Evolutionary conservation across 1,140 invertebrate genomes (phyloP), one percentile per base, ranked within the genome.

Genomic region (Mactra quadrangularis): DNA sequence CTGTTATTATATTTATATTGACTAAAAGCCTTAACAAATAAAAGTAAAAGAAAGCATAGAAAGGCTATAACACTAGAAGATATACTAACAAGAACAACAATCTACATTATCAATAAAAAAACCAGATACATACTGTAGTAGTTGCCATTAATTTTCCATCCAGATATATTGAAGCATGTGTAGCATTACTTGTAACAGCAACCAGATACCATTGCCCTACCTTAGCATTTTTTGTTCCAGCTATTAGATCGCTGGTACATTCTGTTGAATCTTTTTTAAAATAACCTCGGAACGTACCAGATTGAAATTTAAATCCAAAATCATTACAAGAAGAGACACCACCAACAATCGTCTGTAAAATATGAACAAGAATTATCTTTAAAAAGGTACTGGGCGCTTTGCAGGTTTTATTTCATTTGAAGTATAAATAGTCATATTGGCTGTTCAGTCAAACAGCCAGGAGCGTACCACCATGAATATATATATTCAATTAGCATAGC

Each of bases 181-280:
- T 87, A 11, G 82, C 87, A 68, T 89, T 89, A 52, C 83, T 86
- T 1, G 77, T 85, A 3, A 87, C 75, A 11, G 88, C 86, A 1
- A 89, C 83, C 57, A 89, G 77, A 71, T 90, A 87, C 89, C 89
- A 90, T 52, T 86, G 50, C 19, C 82, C 84, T 0, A 38, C 29
- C 15, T 15, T 66, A 17, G 55, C 68, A 11, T 55, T 38, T 50
- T 66, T 27, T 29, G 27, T 59, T n/a, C 78, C 78, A 19, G 78
- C 29, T 52, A 72, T 57, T 7, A 82, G 53, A 25, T 82, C 78
- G 72, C 66, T 45, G 31, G 78, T 82, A 35, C 82, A 71, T 22
- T 55, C 50, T 11, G 38, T 74, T 25, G 66, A 71, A 17, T 72
- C 13, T n/a, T n/a, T n/a, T 27, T 82, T 82, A 27, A 82, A 85